Evolutionary conservation across 2,888 invertebrate genomes (phyloP).

Genomic region (Hypsopygia costalis): DNA sequence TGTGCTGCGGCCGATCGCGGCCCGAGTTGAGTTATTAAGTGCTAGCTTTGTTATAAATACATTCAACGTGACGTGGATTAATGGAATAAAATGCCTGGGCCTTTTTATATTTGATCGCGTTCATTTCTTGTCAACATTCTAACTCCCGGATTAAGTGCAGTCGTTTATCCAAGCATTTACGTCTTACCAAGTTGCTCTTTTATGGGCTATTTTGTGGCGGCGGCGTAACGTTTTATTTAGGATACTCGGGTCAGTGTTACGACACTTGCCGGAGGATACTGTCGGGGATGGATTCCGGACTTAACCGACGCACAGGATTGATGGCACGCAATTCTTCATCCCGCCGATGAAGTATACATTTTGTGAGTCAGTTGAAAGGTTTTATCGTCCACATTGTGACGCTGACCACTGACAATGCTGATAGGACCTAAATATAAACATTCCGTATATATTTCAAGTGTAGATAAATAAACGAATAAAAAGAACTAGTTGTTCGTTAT

Average conservation of each 20-base stretch:
- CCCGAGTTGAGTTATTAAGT: conserved; percentile 68
- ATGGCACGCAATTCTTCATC: conserved; percentile 38
- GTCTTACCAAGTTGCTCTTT: conserved; percentile 58
- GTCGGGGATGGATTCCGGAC: conserved; percentile 33
- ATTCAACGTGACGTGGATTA: conserved; percentile 72
- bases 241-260: conserved; percentile 45
- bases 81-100: conserved; percentile 61
- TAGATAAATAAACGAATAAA: conserved; percentile 38
- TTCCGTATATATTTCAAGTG: conserved; percentile 18
- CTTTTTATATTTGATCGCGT: conserved; percentile 67
- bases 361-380: conserved; percentile 23
- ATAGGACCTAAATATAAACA: not conserved
- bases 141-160: conserved; percentile 72
- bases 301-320: conserved; percentile 30
- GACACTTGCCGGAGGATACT: conserved; percentile 25
- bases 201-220: conserved; percentile 54
- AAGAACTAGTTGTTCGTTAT: conserved; percentile 61
- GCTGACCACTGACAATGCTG: not conserved
- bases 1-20: conserved; percentile 54
- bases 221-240: conserved; percentile 51
- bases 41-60: conserved; percentile 74
- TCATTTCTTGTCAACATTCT: conserved; percentile 72
- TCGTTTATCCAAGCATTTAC: conserved; percentile 70
- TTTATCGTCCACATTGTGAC: conserved; percentile 22
- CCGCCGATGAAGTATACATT: conserved; percentile 29